Base-by-base conservation (phyloP, 1,140 invertebrate species). In the Achroia grisella region DNA sequence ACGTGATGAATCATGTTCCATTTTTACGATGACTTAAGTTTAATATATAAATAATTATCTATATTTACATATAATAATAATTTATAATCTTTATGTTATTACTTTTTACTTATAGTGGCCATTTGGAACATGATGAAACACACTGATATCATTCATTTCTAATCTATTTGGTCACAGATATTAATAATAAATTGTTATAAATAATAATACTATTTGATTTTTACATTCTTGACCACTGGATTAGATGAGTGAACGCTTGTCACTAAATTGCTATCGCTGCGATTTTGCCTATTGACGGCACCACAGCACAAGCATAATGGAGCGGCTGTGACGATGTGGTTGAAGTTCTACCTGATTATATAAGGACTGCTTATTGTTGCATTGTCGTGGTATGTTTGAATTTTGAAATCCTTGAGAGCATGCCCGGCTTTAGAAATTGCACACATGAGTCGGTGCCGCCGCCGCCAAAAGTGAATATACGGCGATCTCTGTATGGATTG, bases 401-500 rank as follows among this genome's bases (percentile, higher is more conserved):
- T 48, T 54, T 43, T 6, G 17, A 54, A 48, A 53, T 56, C 51
- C 50, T 56, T 52, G 45, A 50, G 54, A 68, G 71, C 73, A 76
- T 76, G 71, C 63, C 51, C 56, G 62, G 62, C 58, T 33, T 59
- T 68, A 72, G 64, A 60, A 56, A 45, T 44, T 56, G 71, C 75
- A 74, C 72, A 74, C 72, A 59, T 56, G 39, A 40, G 62, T 48
- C 56, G 75, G 66, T 59, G 62, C 75, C 74, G 75, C 77, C 77
- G 77, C 74, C 67, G 44, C 48, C 35, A 17, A 15, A 9, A 43
- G 33, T 12, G 14, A 15, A 57, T 56, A 34, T 52, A 62, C 63
- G 70, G 68, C 61, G 49, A 56, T 48, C 53, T 48, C 48, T 52
- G 56, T 52, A 79, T 61, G 79, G 79, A 84, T 84, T 84, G 79